These are phyloP conservation scores for Pycnomerus fuliginosus DNA, from an alignment of 2,888 invertebrate genomes.

Conservation along the genomic window DNA sequence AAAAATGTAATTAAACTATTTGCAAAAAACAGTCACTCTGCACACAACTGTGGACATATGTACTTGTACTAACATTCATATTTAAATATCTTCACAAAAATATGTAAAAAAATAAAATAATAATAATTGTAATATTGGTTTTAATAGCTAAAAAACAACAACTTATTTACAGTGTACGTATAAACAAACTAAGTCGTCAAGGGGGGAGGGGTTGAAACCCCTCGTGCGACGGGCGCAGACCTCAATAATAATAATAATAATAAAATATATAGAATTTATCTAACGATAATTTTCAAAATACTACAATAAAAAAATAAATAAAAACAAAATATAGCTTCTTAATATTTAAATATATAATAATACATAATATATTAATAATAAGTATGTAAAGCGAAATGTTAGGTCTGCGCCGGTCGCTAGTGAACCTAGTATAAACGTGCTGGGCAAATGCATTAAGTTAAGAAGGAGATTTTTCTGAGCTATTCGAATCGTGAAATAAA, in stretches of 20 bases:
- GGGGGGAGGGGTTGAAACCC: slow-evolving; percentile 25
- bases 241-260: slow-evolving; percentile 41
- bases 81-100: slow-evolving; percentile 56
- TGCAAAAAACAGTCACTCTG: slow-evolving; percentile 53
- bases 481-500: no score
- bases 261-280: slow-evolving; percentile 52
- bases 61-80: slow-evolving; percentile 56
- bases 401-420: slow-evolving; percentile 35
- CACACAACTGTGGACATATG: slow-evolving; percentile 51
- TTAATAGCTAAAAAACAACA: slow-evolving; percentile 56
- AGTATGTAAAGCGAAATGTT: slow-evolving; percentile 36
- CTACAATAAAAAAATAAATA: slow-evolving; percentile 54
- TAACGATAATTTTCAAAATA: slow-evolving; percentile 51
- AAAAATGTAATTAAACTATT: slow-evolving; percentile 53
- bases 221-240: slow-evolving; percentile 40
- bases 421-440: slow-evolving; percentile 8
- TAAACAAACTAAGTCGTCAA: slow-evolving; percentile 50
- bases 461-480: no score
- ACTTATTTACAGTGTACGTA: slow-evolving; percentile 52
- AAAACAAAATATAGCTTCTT: slow-evolving; percentile 51
- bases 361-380: slow-evolving; percentile 42
- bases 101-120: slow-evolving; percentile 58
- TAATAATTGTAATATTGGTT: slow-evolving; percentile 52
- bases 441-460: slow-evolving; percentile 14
- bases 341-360: slow-evolving; percentile 36